A percentile compares a stretch with the other conserved stretches of the same genome.
These are phyloP conservation scores for Sapajus apella DNA, from an alignment of 2,113 vertebrate species.

Conservation along the genomic window DNA sequence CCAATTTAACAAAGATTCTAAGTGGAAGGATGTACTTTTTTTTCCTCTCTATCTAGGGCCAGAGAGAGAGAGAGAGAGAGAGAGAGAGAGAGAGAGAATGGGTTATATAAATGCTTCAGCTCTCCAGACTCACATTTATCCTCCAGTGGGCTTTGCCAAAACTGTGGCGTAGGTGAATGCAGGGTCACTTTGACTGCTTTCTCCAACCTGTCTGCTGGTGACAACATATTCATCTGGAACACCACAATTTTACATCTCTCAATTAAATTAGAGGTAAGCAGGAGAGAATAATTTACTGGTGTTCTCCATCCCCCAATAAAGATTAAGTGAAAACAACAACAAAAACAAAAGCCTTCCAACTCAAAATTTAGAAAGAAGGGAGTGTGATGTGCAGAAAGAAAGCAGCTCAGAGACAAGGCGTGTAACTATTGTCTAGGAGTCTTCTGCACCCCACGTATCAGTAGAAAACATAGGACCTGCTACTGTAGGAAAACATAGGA, in stretches of 20 bases:
- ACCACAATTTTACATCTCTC: background rate
- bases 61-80: background rate
- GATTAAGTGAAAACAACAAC: background rate
- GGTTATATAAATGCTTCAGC: background rate
- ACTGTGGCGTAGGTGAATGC: rapidly evolving
- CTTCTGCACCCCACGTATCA: rapidly evolving
- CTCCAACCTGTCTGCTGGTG: background rate
- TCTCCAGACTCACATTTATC: background rate
- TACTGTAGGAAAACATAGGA: background rate
- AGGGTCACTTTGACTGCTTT: background rate
- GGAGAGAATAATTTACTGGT: background rate
- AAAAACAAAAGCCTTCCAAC: background rate
- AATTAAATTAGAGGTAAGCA: background rate
- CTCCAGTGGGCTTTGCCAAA: background rate
- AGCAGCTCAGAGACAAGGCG: background rate
- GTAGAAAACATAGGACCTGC: background rate
- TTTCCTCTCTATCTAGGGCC: background rate
- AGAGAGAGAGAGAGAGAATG: background rate
- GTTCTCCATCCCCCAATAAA: background rate
- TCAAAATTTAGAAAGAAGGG: background rate
- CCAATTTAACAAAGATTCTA: background rate
- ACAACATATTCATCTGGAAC: background rate
- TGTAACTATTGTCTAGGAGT: rapidly evolving
- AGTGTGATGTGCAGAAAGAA: background rate
- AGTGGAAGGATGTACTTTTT: background rate